phyloP scores from a whole-genome alignment of 2,113 vertebrate species.

The Misgurnus mizolepis region DNA sequence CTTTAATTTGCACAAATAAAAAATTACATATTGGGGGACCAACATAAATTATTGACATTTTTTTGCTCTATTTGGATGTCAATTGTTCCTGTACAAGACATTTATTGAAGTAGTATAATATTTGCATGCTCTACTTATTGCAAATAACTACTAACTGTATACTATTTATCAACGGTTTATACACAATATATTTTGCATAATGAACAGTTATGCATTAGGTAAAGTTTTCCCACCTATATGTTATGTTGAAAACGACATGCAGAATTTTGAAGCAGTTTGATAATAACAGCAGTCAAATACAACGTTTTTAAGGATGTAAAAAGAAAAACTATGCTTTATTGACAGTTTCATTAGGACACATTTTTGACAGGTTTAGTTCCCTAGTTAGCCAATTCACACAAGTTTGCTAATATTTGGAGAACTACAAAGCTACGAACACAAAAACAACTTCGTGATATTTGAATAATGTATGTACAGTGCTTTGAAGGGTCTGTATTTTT shows the following conservation, averaged over 20 bases:
- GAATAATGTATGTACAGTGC: slow-evolving; percentile 82
- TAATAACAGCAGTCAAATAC: slow-evolving; percentile 88
- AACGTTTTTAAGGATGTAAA: slow-evolving; percentile 90
- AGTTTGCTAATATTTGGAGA: slow-evolving; percentile 86
- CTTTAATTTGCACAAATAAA: neutral
- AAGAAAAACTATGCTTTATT: slow-evolving; percentile 98
- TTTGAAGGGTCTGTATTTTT: slow-evolving; percentile 82
- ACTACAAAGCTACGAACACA: slow-evolving; percentile 81
- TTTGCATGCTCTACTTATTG: neutral
- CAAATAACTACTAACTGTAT: neutral
- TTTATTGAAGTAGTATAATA: neutral
- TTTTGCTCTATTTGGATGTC: neutral
- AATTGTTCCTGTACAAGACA: slow-evolving; percentile 21
- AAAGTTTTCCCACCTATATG: slow-evolving; percentile 6
- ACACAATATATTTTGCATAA: slow-evolving; percentile 51
- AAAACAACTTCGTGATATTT: slow-evolving; percentile 63
- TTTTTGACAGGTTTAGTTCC: slow-evolving; percentile 90
- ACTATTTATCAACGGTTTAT: slow-evolving; percentile 52
- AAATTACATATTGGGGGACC: neutral
- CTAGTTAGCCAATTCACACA: slow-evolving; percentile 97
- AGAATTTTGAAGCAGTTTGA: slow-evolving; percentile 64
- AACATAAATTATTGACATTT: neutral
- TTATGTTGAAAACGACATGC: slow-evolving; percentile 35
- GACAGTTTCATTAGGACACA: slow-evolving; percentile 88
- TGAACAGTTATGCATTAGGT: slow-evolving; percentile 20